Percentiles rank a stretch among this genome's conserved stretches.
Conservation (phyloP, 1,140 invertebrate species). For the Drosophila jambulina region DNA sequence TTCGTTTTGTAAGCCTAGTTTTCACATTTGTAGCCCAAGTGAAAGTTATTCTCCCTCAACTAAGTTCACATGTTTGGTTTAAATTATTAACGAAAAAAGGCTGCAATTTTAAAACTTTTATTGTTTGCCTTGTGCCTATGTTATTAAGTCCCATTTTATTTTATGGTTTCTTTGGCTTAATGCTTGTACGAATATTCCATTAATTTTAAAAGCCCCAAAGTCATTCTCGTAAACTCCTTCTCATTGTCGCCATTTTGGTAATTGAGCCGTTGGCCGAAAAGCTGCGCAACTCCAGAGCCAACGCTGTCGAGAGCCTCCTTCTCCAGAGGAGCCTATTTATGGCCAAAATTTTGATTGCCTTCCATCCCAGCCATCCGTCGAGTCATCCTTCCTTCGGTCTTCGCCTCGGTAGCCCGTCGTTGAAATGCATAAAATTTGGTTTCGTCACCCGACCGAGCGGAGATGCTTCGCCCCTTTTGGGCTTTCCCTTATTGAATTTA, state of each 20-base stretch:
- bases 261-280: constrained; percentile 66
- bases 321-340: constrained; percentile 63
- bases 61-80: constrained; percentile 25
- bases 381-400: constrained; percentile 19
- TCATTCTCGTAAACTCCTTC: constrained; percentile 22
- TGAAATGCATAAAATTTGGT: constrained; percentile 67
- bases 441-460: constrained; percentile 51
- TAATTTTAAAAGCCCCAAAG: constrained; percentile 41
- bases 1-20: constrained; percentile 36
- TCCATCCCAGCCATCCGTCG: constrained; percentile 30
- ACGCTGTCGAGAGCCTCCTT: constrained; percentile 1
- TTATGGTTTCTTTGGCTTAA: constrained; percentile 43
- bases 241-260: constrained; percentile 70
- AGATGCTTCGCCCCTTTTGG: constrained; percentile 32
- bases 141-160: constrained; percentile 11
- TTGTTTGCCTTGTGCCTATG: not conserved
- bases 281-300: constrained; percentile 6
- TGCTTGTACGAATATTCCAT: constrained; percentile 40
- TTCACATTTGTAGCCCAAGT: constrained; percentile 20
- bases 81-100: constrained; percentile 29
- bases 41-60: constrained; percentile 34
- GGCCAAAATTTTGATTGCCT: constrained; percentile 73
- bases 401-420: constrained; percentile 40
- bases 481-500: constrained; percentile 55
- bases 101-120: not conserved